phyloP scores from a whole-genome alignment of 2,888 invertebrate species.

The Marronus borbonicus region DNA sequence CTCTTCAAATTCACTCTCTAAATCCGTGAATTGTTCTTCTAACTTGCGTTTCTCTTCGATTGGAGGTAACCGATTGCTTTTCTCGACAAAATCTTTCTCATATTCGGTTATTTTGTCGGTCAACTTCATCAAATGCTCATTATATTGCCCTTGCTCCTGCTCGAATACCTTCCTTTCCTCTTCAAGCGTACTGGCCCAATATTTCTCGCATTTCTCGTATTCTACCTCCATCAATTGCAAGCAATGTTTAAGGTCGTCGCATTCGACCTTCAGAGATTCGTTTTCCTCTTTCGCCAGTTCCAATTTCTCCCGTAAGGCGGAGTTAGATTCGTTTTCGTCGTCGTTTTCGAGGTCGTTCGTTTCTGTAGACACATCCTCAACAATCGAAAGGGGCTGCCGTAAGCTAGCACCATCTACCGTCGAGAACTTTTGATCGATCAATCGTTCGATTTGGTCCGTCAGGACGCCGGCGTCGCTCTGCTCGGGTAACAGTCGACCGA shows the following conservation, averaged over 20 bases:
- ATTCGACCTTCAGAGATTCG: conserved; percentile 70
- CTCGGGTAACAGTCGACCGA: conserved; percentile 60
- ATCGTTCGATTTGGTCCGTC: conserved; percentile 50
- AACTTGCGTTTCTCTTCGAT: conserved; percentile 83
- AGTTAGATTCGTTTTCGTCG: conserved; percentile 16
- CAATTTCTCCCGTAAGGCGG: conserved; percentile 60
- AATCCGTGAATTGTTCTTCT: conserved; percentile 81
- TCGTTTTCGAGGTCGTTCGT: conserved; percentile 58
- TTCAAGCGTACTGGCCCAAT: conserved; percentile 86
- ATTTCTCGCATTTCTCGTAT: conserved; percentile 90
- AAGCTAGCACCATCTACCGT: neutral
- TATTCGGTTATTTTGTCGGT: conserved; percentile 85
- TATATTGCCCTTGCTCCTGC: conserved; percentile 83
- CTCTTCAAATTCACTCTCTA: conserved; percentile 80
- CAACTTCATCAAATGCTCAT: conserved; percentile 83
- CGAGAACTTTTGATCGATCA: conserved; percentile 38
- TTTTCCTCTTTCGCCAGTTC: conserved; percentile 68
- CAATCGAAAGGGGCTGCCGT: neutral
- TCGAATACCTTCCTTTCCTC: conserved; percentile 84
- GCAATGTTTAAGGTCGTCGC: conserved; percentile 81
- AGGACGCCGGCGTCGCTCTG: conserved; percentile 47
- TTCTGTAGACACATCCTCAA: conserved; percentile 55
- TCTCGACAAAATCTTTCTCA: conserved; percentile 80
- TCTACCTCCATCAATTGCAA: conserved; percentile 83
- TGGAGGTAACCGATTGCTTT: conserved; percentile 77